phyloP scores from a whole-genome alignment of 2,888 invertebrate genomes.

The Mimas tiliae region DNA sequence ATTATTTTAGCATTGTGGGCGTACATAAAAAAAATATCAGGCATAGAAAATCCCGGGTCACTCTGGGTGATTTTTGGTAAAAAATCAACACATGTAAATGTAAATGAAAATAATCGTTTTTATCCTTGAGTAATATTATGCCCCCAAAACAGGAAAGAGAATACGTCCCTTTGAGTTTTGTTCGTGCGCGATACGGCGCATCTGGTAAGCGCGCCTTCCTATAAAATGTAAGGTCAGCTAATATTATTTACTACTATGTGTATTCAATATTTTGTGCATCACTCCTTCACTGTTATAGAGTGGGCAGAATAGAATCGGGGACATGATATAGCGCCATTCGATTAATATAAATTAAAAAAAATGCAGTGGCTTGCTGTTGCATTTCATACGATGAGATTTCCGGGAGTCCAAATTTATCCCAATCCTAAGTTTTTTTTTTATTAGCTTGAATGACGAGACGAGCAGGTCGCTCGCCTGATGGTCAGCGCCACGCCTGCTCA shows the following conservation, averaged over 20 bases:
- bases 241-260: conserved; percentile 34
- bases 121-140: not conserved
- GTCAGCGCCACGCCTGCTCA: too few species aligned
- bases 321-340: not conserved
- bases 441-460: too few species aligned
- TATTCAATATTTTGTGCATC: conserved; percentile 21
- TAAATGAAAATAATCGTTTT: not conserved
- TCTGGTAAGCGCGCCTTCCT: conserved; percentile 41
- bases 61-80: too few species aligned
- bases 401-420: too few species aligned
- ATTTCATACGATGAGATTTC: too few species aligned
- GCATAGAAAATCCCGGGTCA: too few species aligned
- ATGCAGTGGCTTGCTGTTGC: too few species aligned
- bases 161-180: conserved; percentile 31
- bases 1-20: too few species aligned
- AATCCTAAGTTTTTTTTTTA: too few species aligned
- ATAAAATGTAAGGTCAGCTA: conserved; percentile 39
- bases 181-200: conserved; percentile 50
- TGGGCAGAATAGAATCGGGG: not conserved
- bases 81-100: too few species aligned
- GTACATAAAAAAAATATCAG: too few species aligned
- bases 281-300: conserved; percentile 5
- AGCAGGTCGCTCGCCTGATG: too few species aligned
- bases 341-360: not conserved
- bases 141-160: not conserved